These are phyloP conservation scores for Caerostris darwini DNA, from an alignment of 1,140 invertebrate genomes.

Conservation along the genomic window DNA sequence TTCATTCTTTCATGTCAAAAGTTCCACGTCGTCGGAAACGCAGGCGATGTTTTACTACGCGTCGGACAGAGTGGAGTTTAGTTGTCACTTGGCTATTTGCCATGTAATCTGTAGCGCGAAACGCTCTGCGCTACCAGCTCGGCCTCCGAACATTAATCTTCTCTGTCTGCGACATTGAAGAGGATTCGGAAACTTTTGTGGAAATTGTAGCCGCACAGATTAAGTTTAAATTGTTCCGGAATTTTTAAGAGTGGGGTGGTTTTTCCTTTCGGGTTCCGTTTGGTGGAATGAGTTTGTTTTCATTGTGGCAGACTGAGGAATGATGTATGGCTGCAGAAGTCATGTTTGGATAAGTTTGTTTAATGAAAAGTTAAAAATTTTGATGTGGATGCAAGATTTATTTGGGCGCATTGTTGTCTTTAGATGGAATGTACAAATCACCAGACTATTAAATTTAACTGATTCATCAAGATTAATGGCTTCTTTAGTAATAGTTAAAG, in stretches of 20 bases:
- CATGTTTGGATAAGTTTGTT: no score
- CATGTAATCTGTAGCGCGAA: slow-evolving; percentile 69
- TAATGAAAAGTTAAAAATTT: no score
- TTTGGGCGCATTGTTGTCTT: no score
- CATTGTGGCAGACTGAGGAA: no score
- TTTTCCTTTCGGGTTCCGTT: neutral
- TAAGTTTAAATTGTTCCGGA: slow-evolving; percentile 67
- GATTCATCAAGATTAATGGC: no score
- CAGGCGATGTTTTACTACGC: slow-evolving; percentile 64
- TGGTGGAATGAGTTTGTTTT: neutral
- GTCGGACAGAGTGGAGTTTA: slow-evolving; percentile 60
- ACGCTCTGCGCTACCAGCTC: slow-evolving; percentile 19
- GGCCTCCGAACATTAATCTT: slow-evolving; percentile 65
- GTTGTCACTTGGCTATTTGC: slow-evolving; percentile 74
- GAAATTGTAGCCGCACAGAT: slow-evolving; percentile 57
- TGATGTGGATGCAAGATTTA: no score
- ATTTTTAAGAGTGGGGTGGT: neutral
- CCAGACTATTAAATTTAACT: no score
- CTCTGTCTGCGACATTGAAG: slow-evolving; percentile 15
- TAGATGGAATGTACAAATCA: no score
- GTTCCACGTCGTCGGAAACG: slow-evolving; percentile 40
- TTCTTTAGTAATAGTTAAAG: no score
- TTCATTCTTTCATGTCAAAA: slow-evolving; percentile 27
- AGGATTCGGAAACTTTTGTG: slow-evolving; percentile 49
- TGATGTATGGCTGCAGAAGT: no score